Evolutionary conservation across 2,888 invertebrate genomes (phyloP).

Genomic region (Drosophila sordidula): DNA sequence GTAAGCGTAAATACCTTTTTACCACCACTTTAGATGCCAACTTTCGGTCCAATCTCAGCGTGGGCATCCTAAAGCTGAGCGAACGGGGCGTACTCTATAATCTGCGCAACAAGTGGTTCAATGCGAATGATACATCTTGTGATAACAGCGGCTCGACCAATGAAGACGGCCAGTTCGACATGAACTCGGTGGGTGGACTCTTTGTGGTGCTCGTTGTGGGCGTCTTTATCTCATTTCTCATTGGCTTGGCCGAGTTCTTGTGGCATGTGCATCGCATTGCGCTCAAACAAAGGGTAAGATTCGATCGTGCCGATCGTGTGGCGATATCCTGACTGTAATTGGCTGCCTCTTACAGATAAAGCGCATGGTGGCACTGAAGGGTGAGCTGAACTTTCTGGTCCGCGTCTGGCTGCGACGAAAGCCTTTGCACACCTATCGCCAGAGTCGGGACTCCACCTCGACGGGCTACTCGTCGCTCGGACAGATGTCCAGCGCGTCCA

Average conservation of each 20-base stretch:
- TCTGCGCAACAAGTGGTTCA: conserved; percentile 97
- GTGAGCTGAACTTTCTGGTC: conserved; percentile 71
- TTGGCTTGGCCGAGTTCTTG: conserved; percentile 93
- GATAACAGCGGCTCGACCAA: not conserved
- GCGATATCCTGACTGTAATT: not conserved
- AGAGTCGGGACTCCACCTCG: conserved; percentile 67
- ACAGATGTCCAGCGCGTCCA: conserved; percentile 48
- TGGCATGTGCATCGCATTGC: conserved; percentile 92
- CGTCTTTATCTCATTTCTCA: conserved; percentile 88
- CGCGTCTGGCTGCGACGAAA: conserved; percentile 75
- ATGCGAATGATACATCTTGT: conserved; percentile 86
- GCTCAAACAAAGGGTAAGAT: conserved; percentile 89
- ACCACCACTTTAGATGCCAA: conserved; percentile 87
- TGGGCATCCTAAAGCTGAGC: conserved; percentile 95
- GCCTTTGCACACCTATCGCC: conserved; percentile 65
- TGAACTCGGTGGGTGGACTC: conserved; percentile 91
- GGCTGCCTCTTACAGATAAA: conserved; percentile 55
- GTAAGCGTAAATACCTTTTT: not conserved
- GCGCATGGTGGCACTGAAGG: conserved; percentile 64
- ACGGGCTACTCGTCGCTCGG: conserved; percentile 69
- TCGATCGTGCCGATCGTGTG: not conserved
- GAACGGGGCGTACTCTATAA: conserved; percentile 93
- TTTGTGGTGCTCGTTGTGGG: conserved; percentile 93
- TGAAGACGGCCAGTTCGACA: conserved; percentile 57
- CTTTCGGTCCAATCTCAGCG: conserved; percentile 92